Percentiles rank a stretch among this genome's conserved stretches.
Evolutionary conservation across 2,888 invertebrate species (phyloP).

Genomic region (Erannis defoliaria): DNA sequence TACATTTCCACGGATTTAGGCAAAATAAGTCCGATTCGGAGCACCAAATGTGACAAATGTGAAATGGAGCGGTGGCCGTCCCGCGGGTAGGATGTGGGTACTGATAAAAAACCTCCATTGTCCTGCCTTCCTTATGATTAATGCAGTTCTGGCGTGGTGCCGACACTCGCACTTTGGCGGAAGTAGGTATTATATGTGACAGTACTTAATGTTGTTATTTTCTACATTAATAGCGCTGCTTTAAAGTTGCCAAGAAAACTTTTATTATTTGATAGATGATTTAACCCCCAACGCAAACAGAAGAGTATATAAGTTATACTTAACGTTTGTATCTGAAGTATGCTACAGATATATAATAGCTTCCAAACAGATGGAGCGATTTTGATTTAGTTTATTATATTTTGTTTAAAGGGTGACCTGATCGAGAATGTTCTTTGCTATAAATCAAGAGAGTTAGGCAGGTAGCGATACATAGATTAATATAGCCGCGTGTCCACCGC

Average conservation of each 20-base stretch:
- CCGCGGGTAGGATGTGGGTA: slow-evolving; percentile 54
- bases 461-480: too few species aligned
- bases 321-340: too few species aligned
- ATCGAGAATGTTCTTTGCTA: too few species aligned
- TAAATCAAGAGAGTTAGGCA: too few species aligned
- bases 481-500: too few species aligned
- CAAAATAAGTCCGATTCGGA: slow-evolving; percentile 47
- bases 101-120: slow-evolving; percentile 70
- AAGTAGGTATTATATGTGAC: slow-evolving; percentile 13
- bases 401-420: too few species aligned
- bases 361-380: too few species aligned
- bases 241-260: not conserved
- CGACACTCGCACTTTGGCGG: slow-evolving; percentile 53
- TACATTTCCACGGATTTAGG: slow-evolving; percentile 35
- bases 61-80: slow-evolving; percentile 57
- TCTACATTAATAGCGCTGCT: not conserved
- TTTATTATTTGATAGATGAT: not conserved
- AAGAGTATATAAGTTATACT: too few species aligned
- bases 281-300: too few species aligned
- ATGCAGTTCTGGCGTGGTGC: slow-evolving; percentile 71
- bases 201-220: slow-evolving; percentile 23
- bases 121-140: slow-evolving; percentile 70
- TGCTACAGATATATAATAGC: too few species aligned
- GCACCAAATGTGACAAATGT: slow-evolving; percentile 64
- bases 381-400: too few species aligned